Conservation (phyloP, 2,113 vertebrate species). For the Ageneiosus marmoratus region DNA sequence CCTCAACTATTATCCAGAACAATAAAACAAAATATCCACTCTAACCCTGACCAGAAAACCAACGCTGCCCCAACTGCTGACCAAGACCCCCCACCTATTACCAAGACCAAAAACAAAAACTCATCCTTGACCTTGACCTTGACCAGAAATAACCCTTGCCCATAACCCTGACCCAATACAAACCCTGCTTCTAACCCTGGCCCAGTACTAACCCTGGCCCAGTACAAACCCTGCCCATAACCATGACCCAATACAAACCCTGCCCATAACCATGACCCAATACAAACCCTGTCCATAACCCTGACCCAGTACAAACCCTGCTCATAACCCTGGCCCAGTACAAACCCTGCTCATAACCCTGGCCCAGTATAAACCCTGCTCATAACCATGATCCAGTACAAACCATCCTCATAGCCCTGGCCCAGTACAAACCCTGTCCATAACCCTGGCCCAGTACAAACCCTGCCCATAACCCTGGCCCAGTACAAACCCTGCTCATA, state of each 20-base stretch:
- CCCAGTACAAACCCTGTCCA: not conserved
- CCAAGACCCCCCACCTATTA: not conserved
- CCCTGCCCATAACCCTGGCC: not conserved
- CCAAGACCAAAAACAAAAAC: not conserved
- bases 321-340: too few relatives aligned
- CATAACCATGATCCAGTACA: not conserved
- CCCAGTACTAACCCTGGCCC: not conserved
- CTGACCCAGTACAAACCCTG: not conserved
- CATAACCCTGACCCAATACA: too few relatives aligned
- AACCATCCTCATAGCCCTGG: too few relatives aligned
- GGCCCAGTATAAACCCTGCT: not conserved
- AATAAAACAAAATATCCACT: too few relatives aligned
- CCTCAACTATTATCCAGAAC: not conserved
- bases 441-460: not conserved
- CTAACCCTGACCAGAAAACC: too few relatives aligned
- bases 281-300: not conserved
- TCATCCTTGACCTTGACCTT: not conserved
- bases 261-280: not conserved
- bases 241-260: not conserved
- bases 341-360: not conserved
- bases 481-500: not conserved
- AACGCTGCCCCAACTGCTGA: not conserved
- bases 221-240: not conserved
- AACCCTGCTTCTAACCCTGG: not conserved
- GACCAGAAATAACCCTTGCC: not conserved